These are phyloP conservation scores for Ailuropoda melanoleuca DNA, from an alignment of 2,113 vertebrate species.

Conservation along the genomic window DNA sequence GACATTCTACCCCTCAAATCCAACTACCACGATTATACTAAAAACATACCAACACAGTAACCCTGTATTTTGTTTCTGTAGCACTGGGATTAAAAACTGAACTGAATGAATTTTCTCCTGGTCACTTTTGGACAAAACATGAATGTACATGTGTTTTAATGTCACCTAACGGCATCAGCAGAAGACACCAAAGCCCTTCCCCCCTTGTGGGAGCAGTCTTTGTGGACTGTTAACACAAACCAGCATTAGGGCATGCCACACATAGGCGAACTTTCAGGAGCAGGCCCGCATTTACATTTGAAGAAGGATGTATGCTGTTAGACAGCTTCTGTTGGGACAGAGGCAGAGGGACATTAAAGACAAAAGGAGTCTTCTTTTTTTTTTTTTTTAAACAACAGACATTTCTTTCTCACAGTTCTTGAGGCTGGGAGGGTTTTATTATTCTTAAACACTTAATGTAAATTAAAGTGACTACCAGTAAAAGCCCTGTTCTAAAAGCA, in stretches of 20 bases:
- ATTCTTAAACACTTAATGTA: conserved; percentile 70
- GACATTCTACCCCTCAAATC: rapidly evolving
- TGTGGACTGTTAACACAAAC: neutral
- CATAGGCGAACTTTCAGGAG: rapidly evolving
- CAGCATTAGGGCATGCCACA: neutral
- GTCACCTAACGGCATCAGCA: neutral
- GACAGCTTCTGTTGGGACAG: neutral
- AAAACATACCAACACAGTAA: neutral
- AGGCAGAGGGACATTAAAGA: neutral
- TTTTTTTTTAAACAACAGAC: neutral
- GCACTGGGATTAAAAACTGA: conserved; percentile 29
- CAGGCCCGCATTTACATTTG: neutral
- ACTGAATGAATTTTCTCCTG: neutral
- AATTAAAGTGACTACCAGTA: conserved; percentile 69
- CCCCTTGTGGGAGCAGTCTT: neutral
- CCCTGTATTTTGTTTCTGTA: neutral
- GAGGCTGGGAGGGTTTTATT: conserved; percentile 46
- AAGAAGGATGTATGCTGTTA: neutral
- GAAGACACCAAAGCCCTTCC: neutral
- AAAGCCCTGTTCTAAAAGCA: conserved; percentile 53
- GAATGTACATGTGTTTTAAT: no score
- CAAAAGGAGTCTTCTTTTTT: neutral
- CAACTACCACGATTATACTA: neutral
- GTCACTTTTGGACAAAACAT: neutral
- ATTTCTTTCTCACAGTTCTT: neutral